Evolutionary conservation across 2,888 invertebrate genomes (phyloP).

Genomic region (Cephalotes varians): DNA sequence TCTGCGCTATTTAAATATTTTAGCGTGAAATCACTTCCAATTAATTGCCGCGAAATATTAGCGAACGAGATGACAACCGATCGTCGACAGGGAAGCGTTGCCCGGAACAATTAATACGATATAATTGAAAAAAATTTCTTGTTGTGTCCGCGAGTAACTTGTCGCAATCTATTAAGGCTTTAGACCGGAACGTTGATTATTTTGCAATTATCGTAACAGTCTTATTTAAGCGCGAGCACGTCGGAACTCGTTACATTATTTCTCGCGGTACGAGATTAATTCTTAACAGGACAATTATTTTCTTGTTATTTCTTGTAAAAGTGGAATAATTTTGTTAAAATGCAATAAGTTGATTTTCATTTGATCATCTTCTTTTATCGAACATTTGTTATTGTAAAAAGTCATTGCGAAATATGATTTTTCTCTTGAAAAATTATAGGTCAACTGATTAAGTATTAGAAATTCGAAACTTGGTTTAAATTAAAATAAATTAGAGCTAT

Average conservation of each 20-base stretch:
- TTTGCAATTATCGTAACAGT: slow-evolving; percentile 28
- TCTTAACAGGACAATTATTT: slow-evolving; percentile 10
- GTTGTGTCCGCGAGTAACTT: slow-evolving; percentile 24
- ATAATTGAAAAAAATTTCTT: slow-evolving; percentile 44
- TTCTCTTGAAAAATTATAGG: neutral
- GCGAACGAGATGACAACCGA: slow-evolving; percentile 10
- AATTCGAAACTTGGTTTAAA: neutral
- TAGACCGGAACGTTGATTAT: slow-evolving; percentile 28
- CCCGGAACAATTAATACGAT: slow-evolving; percentile 23
- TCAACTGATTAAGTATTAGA: neutral
- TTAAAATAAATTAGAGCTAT: neutral
- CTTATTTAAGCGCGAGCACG: slow-evolving; percentile 19
- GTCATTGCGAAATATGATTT: neutral
- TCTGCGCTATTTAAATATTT: slow-evolving; percentile 10
- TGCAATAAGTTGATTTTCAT: neutral
- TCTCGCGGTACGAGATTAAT: slow-evolving; percentile 13
- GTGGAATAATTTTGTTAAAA: neutral
- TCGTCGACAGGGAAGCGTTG: neutral
- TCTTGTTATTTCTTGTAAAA: slow-evolving; percentile 16
- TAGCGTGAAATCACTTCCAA: slow-evolving; percentile 25
- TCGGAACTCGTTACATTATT: neutral
- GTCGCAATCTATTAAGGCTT: slow-evolving; percentile 30
- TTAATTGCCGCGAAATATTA: slow-evolving; percentile 28
- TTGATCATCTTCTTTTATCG: neutral
- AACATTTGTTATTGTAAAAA: neutral